Evolutionary conservation across 2,113 vertebrate species (phyloP).

Genomic region (Serilophus lunatus): DNA sequence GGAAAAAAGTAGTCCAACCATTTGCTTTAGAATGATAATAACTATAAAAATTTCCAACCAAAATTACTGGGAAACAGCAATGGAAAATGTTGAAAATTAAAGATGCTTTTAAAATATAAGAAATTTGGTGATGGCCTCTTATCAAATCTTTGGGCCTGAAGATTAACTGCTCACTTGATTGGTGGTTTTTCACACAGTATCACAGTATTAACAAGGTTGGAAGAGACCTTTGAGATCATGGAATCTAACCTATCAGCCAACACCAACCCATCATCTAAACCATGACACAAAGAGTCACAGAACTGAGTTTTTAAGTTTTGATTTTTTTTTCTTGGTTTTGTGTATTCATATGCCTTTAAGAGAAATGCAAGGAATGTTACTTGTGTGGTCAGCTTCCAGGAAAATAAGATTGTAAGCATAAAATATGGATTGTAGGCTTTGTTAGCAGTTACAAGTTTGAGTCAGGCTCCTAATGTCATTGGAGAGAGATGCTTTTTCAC

Average conservation of each 20-base stretch:
- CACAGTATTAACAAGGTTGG: no score
- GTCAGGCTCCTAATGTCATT: background rate
- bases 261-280: no score
- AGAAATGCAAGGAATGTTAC: background rate
- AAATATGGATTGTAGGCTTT: background rate
- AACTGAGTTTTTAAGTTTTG: background rate
- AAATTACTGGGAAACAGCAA: background rate
- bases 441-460: background rate
- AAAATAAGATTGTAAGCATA: background rate
- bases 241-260: no score
- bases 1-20: background rate
- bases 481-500: background rate
- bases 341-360: background rate
- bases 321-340: background rate
- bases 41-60: background rate
- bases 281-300: background rate
- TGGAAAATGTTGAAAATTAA: background rate
- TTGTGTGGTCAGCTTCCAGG: background rate
- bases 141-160: background rate
- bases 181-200: no score
- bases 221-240: no score
- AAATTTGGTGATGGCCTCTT: background rate
- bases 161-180: background rate
- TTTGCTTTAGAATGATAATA: background rate
- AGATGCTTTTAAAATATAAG: background rate